Base-by-base conservation (phyloP, 2,113 vertebrate genomes). In the Chroicocephalus ridibundus region DNA sequence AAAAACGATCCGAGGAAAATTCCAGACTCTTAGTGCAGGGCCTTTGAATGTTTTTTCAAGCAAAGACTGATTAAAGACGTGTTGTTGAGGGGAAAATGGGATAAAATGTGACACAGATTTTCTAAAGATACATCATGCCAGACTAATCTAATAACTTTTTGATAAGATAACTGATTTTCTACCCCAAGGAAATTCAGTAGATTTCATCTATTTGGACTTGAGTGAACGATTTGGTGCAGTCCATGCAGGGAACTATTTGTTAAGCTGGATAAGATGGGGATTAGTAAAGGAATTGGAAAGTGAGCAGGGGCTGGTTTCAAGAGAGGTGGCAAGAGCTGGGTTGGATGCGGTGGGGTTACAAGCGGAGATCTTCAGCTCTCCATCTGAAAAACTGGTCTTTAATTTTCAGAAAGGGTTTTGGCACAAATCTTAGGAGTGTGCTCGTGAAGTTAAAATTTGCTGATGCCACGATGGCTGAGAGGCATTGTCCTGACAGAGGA, bases 91-190 rank as follows among this genome's bases (percentile, higher is more conserved):
- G 90, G 29, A 94, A 96, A 96, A 88, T 90, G 87, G 82, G 84
- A 96, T 94, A 93, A 96, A 97, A 93, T 88, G 82, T 95, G 93
- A 95, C 96, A 96, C 70, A 93, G 77, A 96, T 96, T 93, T 96
- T 96, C 96, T 95, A 95, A 97, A 96, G 94, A 96, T 96, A 97
- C 93, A 91, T 93, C 90, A 90, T 93, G 84, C 84, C 90, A 80
- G 82, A 88, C 96, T 96, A 94, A 97, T 96, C 66, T 96, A 96
- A 96, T 97, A 92, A 87, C 62, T 80, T 90, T 82, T 90, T 91
- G 66, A 86, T 96, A 95, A 94, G 88, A 94, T 93, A 93, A 90
- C 90, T 91, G 78, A 82, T 95, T 93, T 95, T 90, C 78, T 96
- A 91, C 93, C 94, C 87, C 42, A 93, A 93, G 82, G 75, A 96